Evolutionary conservation across 2,113 vertebrate genomes (phyloP), one percentile per base, ranked within the genome.

Genomic region (Sinocyclocheilus grahami): DNA sequence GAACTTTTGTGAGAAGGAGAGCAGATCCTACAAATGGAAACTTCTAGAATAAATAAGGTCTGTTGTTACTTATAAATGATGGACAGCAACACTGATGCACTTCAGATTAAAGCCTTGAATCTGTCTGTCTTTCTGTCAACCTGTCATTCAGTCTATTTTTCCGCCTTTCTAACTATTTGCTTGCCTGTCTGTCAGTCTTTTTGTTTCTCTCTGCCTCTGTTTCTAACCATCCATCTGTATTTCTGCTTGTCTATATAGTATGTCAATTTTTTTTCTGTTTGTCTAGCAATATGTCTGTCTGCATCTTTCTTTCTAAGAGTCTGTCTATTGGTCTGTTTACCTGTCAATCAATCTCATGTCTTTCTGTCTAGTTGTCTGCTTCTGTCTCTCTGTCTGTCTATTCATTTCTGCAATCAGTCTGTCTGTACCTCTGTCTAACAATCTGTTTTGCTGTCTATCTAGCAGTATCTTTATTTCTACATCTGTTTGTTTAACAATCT

Each of bases 101-200:
- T 37, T 80, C 58, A 7, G 55, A 62, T 39, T 58, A 58, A 79
- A 79, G 33, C 77, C 53, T 79, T 80, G 78, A 62, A 80, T 80
- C 55, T 24, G 55, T 78, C 6, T 53, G 6, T 76, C 24, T 30
- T 7, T 42, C 42, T 33, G 8, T 58, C 16, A 69, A 69, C 30
- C 13, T 53, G 7, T 76, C 24, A 10, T 6, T 55, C 48, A 30
- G 33, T 30, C 67, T 69, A 0, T 71, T 33, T 22, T 22, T 72
- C 69, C 2, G 30, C 6, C 30, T 37, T 33, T 71, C 14, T 8
- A 67, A 67, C 27, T 11, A 33, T 33, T 67, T 3, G 13, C 65
- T 6, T 8, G 27, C 13, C 1, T 65, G 24, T 55, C 27, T 67
- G 30, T 9, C 65, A 69, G 65, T 33, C 27, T 33, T 69, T 13